Evolutionary conservation across 2,113 vertebrate species (phyloP), one percentile per base, ranked within the genome.

Genomic region (Megatriorchis doriae): DNA sequence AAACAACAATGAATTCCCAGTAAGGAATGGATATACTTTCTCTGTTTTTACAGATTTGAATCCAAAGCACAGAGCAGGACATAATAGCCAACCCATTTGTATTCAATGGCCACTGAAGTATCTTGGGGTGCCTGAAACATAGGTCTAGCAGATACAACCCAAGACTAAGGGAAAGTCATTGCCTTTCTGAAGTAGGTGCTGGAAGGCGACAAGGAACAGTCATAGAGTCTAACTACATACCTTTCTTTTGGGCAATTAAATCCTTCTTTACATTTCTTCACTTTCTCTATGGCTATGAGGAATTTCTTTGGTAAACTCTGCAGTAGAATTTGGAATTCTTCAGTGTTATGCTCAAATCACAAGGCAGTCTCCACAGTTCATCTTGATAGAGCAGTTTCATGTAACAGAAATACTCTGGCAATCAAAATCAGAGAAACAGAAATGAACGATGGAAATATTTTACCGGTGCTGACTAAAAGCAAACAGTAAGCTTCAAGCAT

Each of bases 31-130:
- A 7, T 73, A 1, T 6, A 15, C 7, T 63, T 81, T 12, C 38
- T 71, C 6, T 27, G 0, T 40, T 67, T 62, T 42, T 63, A 18
- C 14, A 13, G 6, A 5, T 38, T 13, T 38, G 16, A 80, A 47
- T 53, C 36, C 42, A 27, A 21, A 78, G n/a, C 13, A 31, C 25
- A 68, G 34, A 62, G 36, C 8, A 70, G 63, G 19, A 52, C 0
- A 1, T 31, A 27, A 31, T 15, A 19, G 25, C 25, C 18, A 56
- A 14, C 9, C 4, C 0, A 1, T 63, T 55, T 8, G 3, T 40
- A 32, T 20, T 86, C 11, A 55, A 0, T 1, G 5, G n/a, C 22
- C 7, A 1, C 3, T 25, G 17, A 34, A 8, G 19, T 75, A 18
- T 59, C 11, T 17, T 21, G 29, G 13, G 16, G 36, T 73, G 6